Evolutionary conservation across 2,888 invertebrate genomes (phyloP).

Genomic region (Eledone cirrhosa): DNA sequence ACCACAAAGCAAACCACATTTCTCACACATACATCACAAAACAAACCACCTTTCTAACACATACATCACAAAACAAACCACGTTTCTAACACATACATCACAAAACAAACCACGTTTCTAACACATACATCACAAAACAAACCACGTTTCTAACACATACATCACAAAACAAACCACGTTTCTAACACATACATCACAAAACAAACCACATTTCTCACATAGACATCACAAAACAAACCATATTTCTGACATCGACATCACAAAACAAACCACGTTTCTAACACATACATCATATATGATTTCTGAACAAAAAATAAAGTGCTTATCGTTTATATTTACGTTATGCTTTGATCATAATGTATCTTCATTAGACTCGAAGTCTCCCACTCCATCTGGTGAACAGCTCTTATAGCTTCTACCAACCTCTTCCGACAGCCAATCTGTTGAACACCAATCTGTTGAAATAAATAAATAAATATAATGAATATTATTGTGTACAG

Average conservation of each 20-base stretch:
- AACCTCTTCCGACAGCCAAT: conserved; percentile 66
- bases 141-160: too few relatives aligned
- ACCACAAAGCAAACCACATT: background rate
- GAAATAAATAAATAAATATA: conserved; percentile 12
- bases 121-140: too few relatives aligned
- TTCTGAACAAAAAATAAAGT: too few relatives aligned
- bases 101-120: background rate
- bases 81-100: background rate
- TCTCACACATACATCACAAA: background rate
- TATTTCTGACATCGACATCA: too few relatives aligned
- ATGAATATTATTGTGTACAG: too few relatives aligned
- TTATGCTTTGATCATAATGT: conserved; percentile 56
- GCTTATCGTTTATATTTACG: background rate
- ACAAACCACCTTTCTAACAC: background rate
- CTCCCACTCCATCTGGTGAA: conserved; percentile 68
- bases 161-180: too few relatives aligned
- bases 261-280: too few relatives aligned
- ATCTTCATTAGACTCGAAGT: conserved; percentile 63
- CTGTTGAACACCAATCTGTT: conserved; percentile 63
- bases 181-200: too few relatives aligned
- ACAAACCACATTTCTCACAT: too few relatives aligned
- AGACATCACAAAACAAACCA: too few relatives aligned
- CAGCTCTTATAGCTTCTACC: conserved; percentile 63
- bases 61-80: background rate
- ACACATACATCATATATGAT: too few relatives aligned